Percentiles rank a stretch among this genome's conserved stretches.
phyloP scores from a whole-genome alignment of 2,888 invertebrate genomes.

The Buathra laborator region DNA sequence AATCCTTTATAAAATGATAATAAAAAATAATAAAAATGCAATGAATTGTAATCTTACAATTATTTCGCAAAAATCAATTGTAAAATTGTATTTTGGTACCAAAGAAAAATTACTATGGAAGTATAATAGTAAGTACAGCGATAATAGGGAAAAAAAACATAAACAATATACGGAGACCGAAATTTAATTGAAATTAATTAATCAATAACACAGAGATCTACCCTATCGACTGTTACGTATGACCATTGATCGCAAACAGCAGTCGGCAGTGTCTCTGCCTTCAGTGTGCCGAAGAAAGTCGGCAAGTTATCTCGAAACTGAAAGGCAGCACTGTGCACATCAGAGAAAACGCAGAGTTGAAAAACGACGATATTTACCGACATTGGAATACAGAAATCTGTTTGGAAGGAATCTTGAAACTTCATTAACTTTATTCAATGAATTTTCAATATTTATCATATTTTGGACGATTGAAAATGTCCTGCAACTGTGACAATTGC shows the following conservation, averaged over 20 bases:
- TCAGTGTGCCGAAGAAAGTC: neutral
- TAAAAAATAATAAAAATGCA: too few species aligned
- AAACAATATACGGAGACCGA: neutral
- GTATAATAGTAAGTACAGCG: too few species aligned
- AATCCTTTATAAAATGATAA: too few species aligned
- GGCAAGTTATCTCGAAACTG: conserved; percentile 8
- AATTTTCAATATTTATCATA: neutral
- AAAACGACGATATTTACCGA: neutral
- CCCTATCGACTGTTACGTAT: conserved; percentile 12
- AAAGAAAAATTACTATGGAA: too few species aligned
- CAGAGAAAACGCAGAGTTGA: neutral
- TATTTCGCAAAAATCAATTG: too few species aligned
- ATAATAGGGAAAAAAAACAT: too few species aligned
- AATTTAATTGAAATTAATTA: neutral
- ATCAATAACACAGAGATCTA: neutral
- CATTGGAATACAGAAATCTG: conserved; percentile 24
- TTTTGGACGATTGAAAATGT: neutral
- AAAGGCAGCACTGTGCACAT: neutral
- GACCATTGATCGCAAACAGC: neutral
- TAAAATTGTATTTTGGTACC: too few species aligned
- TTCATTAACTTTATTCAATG: neutral
- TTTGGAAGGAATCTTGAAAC: neutral
- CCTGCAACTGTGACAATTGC: neutral
- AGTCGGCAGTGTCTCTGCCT: conserved; percentile 34
- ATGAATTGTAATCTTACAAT: too few species aligned